A percentile compares a stretch with the other conserved stretches of the same genome.
These are phyloP conservation scores for Crotalus tigris DNA, from an alignment of 2,113 vertebrate species.

Conservation along the genomic window DNA sequence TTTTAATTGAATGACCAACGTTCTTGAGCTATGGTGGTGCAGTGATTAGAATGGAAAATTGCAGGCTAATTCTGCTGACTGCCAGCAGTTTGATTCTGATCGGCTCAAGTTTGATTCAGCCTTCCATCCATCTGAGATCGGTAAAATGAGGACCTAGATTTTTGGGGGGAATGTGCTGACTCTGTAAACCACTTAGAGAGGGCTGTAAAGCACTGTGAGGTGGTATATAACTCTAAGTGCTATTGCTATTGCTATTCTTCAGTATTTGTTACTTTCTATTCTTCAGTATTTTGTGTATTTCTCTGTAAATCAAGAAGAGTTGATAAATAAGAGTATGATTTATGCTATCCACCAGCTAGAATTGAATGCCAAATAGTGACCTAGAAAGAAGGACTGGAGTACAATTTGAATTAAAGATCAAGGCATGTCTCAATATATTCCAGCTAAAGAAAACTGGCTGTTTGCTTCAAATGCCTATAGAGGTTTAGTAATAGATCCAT, in stretches of 20 bases:
- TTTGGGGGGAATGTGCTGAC: neutral
- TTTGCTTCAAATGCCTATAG: neutral
- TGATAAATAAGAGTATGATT: conserved; percentile 7
- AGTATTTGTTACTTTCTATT: neutral
- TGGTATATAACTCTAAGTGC: neutral
- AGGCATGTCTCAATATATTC: neutral
- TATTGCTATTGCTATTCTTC: neutral
- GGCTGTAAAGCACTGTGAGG: neutral
- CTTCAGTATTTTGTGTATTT: neutral
- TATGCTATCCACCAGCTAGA: neutral
- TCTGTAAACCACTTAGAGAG: neutral
- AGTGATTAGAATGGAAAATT: neutral
- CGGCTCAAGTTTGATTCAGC: neutral
- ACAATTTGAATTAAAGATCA: neutral
- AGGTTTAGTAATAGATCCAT: neutral
- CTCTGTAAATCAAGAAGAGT: neutral
- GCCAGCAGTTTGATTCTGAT: neutral
- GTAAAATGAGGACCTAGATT: neutral
- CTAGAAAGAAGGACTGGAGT: neutral
- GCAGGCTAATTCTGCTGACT: neutral
- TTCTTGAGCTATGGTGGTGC: neutral
- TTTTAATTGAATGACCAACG: neutral
- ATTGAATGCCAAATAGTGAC: neutral
- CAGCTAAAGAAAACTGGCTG: neutral
- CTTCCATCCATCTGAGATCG: neutral